Evolutionary conservation across 2,888 invertebrate genomes (phyloP).

Genomic region (Caenorhabditis becei): DNA sequence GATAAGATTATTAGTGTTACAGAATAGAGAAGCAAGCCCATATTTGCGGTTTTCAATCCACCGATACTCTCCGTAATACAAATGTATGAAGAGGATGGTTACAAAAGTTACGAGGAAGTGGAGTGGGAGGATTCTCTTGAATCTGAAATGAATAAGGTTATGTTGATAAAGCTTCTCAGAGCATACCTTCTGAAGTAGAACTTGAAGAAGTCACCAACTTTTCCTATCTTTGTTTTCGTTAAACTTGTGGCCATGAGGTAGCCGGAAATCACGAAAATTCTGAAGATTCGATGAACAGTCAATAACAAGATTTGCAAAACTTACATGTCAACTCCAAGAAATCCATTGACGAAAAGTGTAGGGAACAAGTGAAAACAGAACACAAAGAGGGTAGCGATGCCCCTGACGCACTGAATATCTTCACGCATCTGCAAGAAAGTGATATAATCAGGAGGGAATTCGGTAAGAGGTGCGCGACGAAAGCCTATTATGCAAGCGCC

Average conservation of each 20-base stretch:
- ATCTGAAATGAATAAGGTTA: constrained; percentile 8
- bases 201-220: constrained; percentile 12
- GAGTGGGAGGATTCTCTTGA: constrained; percentile 49
- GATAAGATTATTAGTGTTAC: constrained; percentile 56
- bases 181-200: constrained; percentile 34
- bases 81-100: constrained; percentile 18
- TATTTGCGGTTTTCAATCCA: constrained; percentile 51
- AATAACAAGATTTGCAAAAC: neutral
- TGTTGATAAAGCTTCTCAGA: too few species aligned
- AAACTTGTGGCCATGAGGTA: constrained; percentile 55
- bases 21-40: constrained; percentile 46
- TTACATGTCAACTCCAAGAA: constrained; percentile 58
- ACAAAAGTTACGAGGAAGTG: constrained; percentile 39
- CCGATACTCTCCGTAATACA: constrained; percentile 37
- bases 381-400: constrained; percentile 44
- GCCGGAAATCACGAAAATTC: constrained; percentile 61
- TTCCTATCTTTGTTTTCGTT: constrained; percentile 28
- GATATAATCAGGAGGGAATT: neutral
- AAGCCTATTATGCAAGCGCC: neutral
- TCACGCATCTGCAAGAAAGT: constrained; percentile 27
- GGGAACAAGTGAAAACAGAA: constrained; percentile 51
- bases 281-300: constrained; percentile 16
- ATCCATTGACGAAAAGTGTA: constrained; percentile 54
- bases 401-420: constrained; percentile 53
- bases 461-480: neutral